Evolutionary conservation across 1,140 invertebrate species (phyloP), one percentile per base, ranked within the genome.

Genomic region (Sycobia sp.): DNA sequence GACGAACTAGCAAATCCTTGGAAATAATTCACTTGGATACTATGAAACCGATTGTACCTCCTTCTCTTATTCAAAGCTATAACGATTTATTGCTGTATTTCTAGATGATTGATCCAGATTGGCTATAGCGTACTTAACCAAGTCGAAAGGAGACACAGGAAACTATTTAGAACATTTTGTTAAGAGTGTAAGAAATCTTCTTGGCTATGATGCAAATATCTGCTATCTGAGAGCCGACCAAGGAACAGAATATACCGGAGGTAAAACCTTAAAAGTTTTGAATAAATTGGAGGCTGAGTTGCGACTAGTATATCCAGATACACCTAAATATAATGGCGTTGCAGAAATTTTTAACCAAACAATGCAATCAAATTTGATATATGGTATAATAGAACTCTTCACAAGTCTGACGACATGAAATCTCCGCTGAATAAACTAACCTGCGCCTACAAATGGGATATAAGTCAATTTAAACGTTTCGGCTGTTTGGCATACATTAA

Each of bases 291-390:
- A 34, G 0, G 60, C 56, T 10, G 58, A 65, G 29, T 18, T 5
- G 22, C 62, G 38, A 25, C 43, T 50, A 46, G 16, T 53, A n/a
- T 53, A 53, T 57, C 66, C 60, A 44, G 70, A 78, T 51, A 70
- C 72, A 9, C 73, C 76, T 41, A 55, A 76, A 49, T 71, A 73
- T 55, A 81, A 81, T 67, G 76, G 75, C 20, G 64, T 71, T 4
- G 7, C 73, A 10, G 73, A 82, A 62, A 34, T 77, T 38, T 69
- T 71, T 25, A 80, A 79, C 59, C 60, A 76, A 44, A 79, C 70
- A 0, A 62, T 79, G 3, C 65, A 69, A 70, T 73, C 5, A 27
- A 73, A 47, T 44, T 71, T 9, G 65, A 77, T 50, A 54, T 81
- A 20, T 53, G 69, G n/a, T 70, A 75, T 47, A 80, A 79, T 53